A percentile compares a stretch with the other conserved stretches of the same genome.
These are phyloP conservation scores for Coelogynopora nodosa DNA, from an alignment of 2,888 invertebrate genomes.

Conservation along the genomic window DNA sequence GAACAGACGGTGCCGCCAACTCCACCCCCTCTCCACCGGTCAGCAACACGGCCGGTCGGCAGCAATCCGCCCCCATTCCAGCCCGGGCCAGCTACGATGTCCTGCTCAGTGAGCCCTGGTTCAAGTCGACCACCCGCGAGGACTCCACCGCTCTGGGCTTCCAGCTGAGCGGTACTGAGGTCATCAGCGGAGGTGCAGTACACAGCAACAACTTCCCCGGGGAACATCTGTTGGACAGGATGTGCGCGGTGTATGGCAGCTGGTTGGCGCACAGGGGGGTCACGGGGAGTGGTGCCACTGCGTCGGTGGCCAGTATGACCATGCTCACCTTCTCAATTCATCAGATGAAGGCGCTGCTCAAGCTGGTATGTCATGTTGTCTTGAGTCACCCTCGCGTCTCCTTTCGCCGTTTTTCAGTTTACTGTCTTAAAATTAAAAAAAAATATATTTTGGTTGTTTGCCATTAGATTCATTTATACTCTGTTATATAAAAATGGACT, in stretches of 20 bases:
- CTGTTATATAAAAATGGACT: too few species aligned
- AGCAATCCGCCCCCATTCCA: background rate
- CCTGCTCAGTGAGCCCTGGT: background rate
- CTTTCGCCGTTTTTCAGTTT: too few species aligned
- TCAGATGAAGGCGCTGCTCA: background rate
- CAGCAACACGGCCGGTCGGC: too few species aligned
- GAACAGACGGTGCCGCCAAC: background rate
- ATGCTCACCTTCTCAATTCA: background rate
- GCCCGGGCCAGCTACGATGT: background rate
- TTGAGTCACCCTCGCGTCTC: too few species aligned
- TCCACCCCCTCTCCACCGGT: background rate
- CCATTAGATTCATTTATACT: too few species aligned
- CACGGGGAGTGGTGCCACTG: background rate
- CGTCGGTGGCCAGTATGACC: background rate
- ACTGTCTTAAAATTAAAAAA: too few species aligned
- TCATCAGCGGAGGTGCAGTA: background rate
- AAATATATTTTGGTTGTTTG: too few species aligned
- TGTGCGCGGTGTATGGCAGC: constrained; percentile 29
- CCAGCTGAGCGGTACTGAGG: too few species aligned
- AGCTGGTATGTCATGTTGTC: too few species aligned
- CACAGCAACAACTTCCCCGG: background rate
- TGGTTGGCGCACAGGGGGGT: constrained; percentile 1
- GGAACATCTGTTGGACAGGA: background rate
- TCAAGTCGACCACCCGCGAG: background rate
- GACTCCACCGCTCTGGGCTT: background rate